phyloP scores from a whole-genome alignment of 2,113 vertebrate genomes.

The Burhinus oedicnemus region DNA sequence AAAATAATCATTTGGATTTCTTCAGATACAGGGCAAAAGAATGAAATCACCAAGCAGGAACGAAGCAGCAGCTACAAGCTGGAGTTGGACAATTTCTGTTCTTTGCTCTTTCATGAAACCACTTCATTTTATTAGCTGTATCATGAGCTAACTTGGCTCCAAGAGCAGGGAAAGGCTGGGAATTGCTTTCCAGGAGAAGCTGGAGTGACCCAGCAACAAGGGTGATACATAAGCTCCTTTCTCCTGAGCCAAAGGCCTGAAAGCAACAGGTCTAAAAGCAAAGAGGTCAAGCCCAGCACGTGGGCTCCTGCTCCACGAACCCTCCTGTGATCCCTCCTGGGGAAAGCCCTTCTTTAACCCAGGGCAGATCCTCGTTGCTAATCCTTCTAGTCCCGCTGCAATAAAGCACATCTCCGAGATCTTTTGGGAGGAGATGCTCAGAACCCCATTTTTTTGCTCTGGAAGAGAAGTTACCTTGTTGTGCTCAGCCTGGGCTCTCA shows the following conservation, averaged over 20 bases:
- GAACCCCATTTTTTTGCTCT: rapidly evolving
- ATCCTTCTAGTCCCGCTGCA: neutral
- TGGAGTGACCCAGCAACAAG: neutral
- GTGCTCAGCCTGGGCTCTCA: slow-evolving; percentile 89
- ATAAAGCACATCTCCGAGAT: rapidly evolving
- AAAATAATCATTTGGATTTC: neutral
- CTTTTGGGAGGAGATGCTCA: neutral
- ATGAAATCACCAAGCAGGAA: neutral
- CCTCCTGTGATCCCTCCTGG: neutral
- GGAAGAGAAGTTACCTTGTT: slow-evolving; percentile 85
- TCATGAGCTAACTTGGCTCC: neutral
- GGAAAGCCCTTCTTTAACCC: neutral
- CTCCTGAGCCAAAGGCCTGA: neutral
- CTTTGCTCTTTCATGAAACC: neutral
- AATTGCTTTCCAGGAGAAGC: neutral
- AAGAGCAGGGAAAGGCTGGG: neutral
- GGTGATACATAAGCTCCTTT: neutral
- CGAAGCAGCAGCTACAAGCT: neutral
- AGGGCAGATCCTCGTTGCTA: rapidly evolving
- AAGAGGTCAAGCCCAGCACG: neutral
- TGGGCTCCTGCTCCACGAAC: neutral
- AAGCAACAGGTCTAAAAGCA: neutral
- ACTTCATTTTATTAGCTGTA: neutral
- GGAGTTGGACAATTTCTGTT: neutral
- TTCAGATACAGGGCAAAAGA: neutral